Base-by-base conservation (phyloP, 2,888 invertebrate genomes). In the Ariolimax columbianus region DNA sequence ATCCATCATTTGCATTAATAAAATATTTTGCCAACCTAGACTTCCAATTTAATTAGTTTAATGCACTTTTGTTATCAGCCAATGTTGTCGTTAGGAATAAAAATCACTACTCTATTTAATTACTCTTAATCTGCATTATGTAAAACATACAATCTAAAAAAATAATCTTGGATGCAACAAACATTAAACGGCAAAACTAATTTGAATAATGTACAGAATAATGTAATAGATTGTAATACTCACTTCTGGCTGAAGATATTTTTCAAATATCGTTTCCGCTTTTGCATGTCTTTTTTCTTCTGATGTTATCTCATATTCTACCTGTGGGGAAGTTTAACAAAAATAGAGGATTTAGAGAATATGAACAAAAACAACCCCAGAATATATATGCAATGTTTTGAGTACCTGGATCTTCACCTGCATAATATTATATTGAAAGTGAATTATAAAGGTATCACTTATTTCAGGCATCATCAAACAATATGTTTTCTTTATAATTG, bases 261-360 rank as follows among this genome's bases (percentile, higher is more conserved):
- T 96, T 91, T 96, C 96, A 93, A 95, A 95, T 83, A 96, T 94
- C 84, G 94, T 94, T 93, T 95, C 95, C 84, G 98, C 98, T 94
- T 97, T 96, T 92, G 96, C 96, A 91, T 96, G 95, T 87, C 98
- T 96, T 94, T 96, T 96, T 95, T 98, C 98, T 95, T 98, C 98
- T 94, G 97, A 96, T 94, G 98, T 97, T 93, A 98, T 96, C 95
- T 98, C 98, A 95, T 98, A 98, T 93, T 97, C 96, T 93, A 96
- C 97, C 95, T 95, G 78, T 78, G 38, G 40, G 26, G 66, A 17
- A 33, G 11, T 14, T 55, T 55, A 55, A 55, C 26, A 23, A 19
- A 3, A 55, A 55, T 55, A 23, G 23, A 55, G 19, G 23, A 55
- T 47, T 47, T n/a, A n/a, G n/a, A n/a, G n/a, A n/a, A n/a, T n/a